Conservation (phyloP, 2,888 invertebrate genomes). For the Venusia cambrica region DNA sequence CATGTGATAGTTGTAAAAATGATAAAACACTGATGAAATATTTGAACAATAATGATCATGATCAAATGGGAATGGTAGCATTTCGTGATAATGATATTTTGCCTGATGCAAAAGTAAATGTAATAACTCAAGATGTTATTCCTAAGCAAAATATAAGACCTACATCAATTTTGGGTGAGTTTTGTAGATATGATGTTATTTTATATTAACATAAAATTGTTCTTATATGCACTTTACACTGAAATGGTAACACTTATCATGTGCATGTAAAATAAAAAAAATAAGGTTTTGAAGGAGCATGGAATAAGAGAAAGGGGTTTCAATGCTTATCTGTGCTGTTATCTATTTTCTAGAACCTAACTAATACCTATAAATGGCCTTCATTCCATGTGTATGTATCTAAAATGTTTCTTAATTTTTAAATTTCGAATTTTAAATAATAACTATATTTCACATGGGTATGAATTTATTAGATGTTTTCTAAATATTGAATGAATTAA, state of each 20-base stretch:
- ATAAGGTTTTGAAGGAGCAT: no score
- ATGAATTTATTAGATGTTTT: conserved; percentile 1
- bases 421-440: no score
- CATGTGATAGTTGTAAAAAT: conserved; percentile 93
- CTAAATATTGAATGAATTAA: neutral
- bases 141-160: conserved; percentile 59
- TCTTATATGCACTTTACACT: conserved; percentile 1
- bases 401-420: neutral
- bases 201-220: neutral
- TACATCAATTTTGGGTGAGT: conserved; percentile 73
- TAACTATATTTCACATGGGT: no score
- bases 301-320: conserved; percentile 1
- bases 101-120: conserved; percentile 43
- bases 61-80: conserved; percentile 73
- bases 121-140: conserved; percentile 46
- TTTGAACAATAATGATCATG: conserved; percentile 63
- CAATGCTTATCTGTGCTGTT: conserved; percentile 16
- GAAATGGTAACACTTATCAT: conserved; percentile 1
- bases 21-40: conserved; percentile 82
- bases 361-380: conserved; percentile 5
- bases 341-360: conserved; percentile 13
- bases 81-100: conserved; percentile 59
- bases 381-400: conserved; percentile 1
- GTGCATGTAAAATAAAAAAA: no score
- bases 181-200: conserved; percentile 1